These are phyloP conservation scores for Hippocampus abdominalis DNA, from an alignment of 2,113 vertebrate species.

Conservation along the genomic window DNA sequence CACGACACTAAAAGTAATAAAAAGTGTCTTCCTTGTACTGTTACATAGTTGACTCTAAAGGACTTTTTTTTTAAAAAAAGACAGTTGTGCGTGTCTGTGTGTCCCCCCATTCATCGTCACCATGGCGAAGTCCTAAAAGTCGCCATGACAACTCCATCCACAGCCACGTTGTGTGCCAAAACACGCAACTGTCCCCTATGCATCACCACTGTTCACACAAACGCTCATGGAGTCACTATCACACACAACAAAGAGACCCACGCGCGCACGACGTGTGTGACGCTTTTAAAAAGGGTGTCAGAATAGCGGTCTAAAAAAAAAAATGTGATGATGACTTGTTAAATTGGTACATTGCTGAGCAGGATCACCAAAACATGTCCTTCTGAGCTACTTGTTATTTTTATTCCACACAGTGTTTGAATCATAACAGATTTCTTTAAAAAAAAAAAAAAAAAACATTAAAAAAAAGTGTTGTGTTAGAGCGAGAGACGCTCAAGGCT, in stretches of 20 bases:
- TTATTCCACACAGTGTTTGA: not conserved
- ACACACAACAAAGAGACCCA: conserved; percentile 27
- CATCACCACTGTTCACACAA: conserved; percentile 61
- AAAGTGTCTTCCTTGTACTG: conserved; percentile 33
- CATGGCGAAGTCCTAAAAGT: conserved; percentile 73
- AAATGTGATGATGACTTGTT: conserved; percentile 26
- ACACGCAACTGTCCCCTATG: conserved; percentile 67
- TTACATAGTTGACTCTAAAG: not conserved
- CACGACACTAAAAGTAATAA: conserved; percentile 15
- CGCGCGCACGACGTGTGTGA: conserved; percentile 9
- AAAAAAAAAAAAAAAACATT: no score
- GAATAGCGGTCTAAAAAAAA: conserved; percentile 22
- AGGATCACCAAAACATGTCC: conserved; percentile 13
- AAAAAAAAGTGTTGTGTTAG: conserved; percentile 9
- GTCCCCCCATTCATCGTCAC: conserved; percentile 59
- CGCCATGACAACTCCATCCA: conserved; percentile 69
- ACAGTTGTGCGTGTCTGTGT: conserved; percentile 19
- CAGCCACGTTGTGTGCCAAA: conserved; percentile 67
- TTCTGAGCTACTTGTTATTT: not conserved
- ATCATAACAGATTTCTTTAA: not conserved
- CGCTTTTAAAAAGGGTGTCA: conserved; percentile 44
- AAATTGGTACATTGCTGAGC: conserved; percentile 30
- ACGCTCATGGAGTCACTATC: conserved; percentile 28
- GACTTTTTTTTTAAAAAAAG: conserved; percentile 17
- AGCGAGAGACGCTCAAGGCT: conserved; percentile 17